Conservation (phyloP, 30 jellyfish, hydroid and myxozoan genomes). For the Pseudorhiza aurosa region DNA sequence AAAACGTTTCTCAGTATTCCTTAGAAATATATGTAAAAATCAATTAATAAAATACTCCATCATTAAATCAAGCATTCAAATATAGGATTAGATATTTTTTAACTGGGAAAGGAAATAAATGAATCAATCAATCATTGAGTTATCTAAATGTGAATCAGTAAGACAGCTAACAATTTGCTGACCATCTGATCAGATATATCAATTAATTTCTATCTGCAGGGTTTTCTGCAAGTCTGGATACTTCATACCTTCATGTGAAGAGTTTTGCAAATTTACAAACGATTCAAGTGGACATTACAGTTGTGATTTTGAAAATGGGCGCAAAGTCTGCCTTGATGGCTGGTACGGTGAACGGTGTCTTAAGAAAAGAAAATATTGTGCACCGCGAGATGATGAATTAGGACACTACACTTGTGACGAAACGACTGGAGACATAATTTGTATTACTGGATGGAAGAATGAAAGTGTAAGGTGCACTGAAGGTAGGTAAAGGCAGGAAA, state of each 20-base stretch:
- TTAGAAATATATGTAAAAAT: too few relatives aligned
- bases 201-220: conserved; percentile 15
- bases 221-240: conserved; percentile 61
- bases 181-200: too few relatives aligned
- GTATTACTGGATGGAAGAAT: conserved; percentile 80
- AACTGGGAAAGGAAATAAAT: too few relatives aligned
- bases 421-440: conserved; percentile 61
- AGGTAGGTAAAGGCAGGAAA: conserved; percentile 36
- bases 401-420: conserved; percentile 73
- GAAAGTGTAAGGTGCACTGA: conserved; percentile 40
- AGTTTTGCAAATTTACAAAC: conserved; percentile 42
- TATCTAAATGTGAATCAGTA: too few relatives aligned
- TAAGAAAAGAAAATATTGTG: conserved; percentile 28
- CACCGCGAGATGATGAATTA: conserved; percentile 32
- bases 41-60: too few relatives aligned
- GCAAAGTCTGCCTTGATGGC: conserved; percentile 65
- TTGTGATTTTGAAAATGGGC: conserved; percentile 74
- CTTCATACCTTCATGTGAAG: conserved; percentile 71
- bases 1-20: too few relatives aligned
- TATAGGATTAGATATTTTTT: too few relatives aligned
- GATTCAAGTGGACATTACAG: conserved; percentile 52
- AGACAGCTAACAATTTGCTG: too few relatives aligned
- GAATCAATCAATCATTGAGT: too few relatives aligned
- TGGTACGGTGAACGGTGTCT: conserved; percentile 72
- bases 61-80: too few relatives aligned